Evolutionary conservation across 2,113 vertebrate genomes (phyloP).

Genomic region (Columbina picui): DNA sequence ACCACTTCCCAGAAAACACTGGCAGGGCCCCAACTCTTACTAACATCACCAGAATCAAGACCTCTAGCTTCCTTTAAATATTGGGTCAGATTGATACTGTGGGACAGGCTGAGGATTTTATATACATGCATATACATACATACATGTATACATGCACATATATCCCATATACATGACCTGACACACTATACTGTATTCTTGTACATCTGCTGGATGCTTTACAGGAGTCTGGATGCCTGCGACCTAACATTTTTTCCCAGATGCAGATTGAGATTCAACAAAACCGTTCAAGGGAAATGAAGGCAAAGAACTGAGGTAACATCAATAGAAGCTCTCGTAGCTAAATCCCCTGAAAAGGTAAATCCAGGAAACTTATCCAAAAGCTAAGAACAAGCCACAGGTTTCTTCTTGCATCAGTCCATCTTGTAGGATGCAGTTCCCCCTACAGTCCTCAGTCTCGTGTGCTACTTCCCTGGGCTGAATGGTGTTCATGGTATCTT

Average conservation of each 20-base stretch:
- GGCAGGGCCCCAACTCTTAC: slow-evolving; percentile 21
- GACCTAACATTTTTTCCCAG: background rate
- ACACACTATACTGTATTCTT: background rate
- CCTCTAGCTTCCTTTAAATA: background rate
- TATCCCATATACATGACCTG: background rate
- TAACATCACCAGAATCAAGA: background rate
- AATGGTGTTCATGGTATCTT: background rate
- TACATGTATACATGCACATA: background rate
- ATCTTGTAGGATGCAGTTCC: rapidly evolving
- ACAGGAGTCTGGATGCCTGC: background rate
- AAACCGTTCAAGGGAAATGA: background rate
- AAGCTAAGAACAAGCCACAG: background rate
- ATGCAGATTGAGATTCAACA: background rate
- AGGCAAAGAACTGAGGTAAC: background rate
- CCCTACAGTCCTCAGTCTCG: rapidly evolving
- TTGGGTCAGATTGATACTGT: background rate
- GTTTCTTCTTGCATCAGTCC: background rate
- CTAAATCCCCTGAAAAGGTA: background rate
- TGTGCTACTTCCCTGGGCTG: background rate
- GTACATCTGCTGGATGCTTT: background rate
- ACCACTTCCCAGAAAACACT: slow-evolving; percentile 23
- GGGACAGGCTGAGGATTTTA: background rate
- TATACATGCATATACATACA: background rate
- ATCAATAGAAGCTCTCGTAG: background rate
- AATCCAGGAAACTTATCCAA: background rate